Percentiles rank a stretch among this genome's conserved stretches.
Evolutionary conservation across 2,113 vertebrate species (phyloP).

Genomic region (Lepus europaeus): DNA sequence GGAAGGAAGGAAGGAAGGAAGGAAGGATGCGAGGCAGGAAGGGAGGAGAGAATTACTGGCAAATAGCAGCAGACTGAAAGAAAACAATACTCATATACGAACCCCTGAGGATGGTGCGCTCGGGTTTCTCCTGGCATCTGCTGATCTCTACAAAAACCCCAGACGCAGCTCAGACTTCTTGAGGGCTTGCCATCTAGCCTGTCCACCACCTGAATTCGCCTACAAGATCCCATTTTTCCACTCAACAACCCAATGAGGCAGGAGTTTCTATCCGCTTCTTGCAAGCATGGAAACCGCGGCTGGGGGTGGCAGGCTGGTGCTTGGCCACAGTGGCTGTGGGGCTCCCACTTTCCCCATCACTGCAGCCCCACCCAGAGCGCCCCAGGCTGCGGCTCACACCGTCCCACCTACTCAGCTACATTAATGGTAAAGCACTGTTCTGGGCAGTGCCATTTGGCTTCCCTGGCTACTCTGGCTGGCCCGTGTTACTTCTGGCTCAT

Average conservation of each 20-base stretch:
- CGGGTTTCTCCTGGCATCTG: background rate
- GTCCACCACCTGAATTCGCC: background rate
- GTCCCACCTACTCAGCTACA: background rate
- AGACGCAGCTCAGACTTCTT: background rate
- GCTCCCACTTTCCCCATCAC: background rate
- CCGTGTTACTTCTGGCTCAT: conserved; percentile 62
- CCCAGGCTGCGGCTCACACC: background rate
- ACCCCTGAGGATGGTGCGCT: background rate
- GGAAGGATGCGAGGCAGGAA: background rate
- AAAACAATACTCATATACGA: background rate
- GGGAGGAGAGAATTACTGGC: background rate
- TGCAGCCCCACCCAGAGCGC: background rate
- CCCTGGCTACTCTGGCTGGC: background rate
- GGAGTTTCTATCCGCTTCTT: background rate
- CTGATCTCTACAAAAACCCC: background rate
- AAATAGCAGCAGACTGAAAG: background rate
- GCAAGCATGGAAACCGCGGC: background rate
- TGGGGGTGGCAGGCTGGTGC: background rate
- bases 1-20: background rate
- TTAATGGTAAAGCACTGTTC: background rate
- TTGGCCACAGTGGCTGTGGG: background rate
- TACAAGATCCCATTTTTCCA: background rate
- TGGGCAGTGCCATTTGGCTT: conserved; percentile 18
- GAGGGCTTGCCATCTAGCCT: background rate
- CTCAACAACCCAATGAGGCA: background rate